phyloP scores from a whole-genome alignment of 2,797 vertebrate genomes.

The Mareca penelope region DNA sequence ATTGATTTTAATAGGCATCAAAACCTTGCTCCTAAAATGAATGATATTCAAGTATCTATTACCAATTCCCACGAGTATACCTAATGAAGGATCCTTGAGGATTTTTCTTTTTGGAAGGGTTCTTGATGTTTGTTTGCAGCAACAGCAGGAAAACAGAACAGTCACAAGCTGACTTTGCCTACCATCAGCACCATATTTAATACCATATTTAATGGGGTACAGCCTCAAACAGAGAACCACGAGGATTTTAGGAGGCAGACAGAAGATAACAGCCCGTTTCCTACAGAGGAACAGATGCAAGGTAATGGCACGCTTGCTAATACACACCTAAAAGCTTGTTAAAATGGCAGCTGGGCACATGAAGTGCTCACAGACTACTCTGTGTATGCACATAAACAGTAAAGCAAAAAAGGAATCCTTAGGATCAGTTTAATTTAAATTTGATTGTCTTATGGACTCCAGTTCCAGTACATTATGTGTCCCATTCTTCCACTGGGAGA shows the following conservation, averaged over 20 bases:
- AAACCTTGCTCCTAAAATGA: constrained; percentile 61
- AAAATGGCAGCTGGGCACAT: neutral
- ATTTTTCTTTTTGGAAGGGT: constrained; percentile 45
- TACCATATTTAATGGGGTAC: neutral
- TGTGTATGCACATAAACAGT: neutral
- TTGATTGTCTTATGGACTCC: neutral
- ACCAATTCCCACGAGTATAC: constrained; percentile 49
- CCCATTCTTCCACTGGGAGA: constrained; percentile 2
- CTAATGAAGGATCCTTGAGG: constrained; percentile 66
- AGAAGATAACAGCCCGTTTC: neutral
- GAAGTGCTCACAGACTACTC: neutral
- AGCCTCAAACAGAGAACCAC: neutral
- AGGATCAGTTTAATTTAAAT: neutral
- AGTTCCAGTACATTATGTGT: neutral
- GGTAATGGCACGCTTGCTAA: neutral
- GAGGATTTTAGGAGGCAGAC: constrained; percentile 21
- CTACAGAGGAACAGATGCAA: constrained; percentile 21
- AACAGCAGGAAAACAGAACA: constrained; percentile 38
- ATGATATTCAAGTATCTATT: constrained; percentile 63
- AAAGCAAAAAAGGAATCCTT: neutral
- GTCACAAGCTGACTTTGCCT: neutral
- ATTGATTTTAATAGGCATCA: constrained; percentile 62
- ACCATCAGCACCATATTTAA: neutral
- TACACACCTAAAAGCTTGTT: constrained; percentile 6
- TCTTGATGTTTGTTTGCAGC: constrained; percentile 41